Conservation (phyloP, 2,888 invertebrate genomes). For the Cantharis flavilabris region DNA sequence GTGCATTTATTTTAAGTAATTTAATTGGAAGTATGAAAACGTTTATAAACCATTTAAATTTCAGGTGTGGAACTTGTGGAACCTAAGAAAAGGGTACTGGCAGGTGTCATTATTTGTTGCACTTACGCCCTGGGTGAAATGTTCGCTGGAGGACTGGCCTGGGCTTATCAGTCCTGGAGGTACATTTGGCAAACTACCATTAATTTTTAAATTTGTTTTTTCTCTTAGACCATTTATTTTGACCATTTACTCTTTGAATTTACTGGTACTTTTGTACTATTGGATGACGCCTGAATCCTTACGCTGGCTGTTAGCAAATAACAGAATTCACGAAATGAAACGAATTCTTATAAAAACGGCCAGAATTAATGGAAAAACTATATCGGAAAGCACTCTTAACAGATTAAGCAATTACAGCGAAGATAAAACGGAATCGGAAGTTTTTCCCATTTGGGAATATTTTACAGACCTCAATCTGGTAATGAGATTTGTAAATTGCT, state of each 20-base stretch:
- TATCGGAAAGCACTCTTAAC: conserved; percentile 46
- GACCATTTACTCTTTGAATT: neutral
- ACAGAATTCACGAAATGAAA: conserved; percentile 55
- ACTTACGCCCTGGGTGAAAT: conserved; percentile 75
- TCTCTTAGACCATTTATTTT: neutral
- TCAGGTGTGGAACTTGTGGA: conserved; percentile 77
- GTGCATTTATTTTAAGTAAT: neutral
- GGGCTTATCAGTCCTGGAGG: conserved; percentile 71
- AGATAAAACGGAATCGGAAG: neutral
- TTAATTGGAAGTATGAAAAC: neutral
- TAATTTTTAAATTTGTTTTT: neutral
- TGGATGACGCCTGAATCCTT: conserved; percentile 74
- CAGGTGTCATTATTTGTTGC: conserved; percentile 72
- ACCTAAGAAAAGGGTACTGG: conserved; percentile 71
- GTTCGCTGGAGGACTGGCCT: conserved; percentile 68
- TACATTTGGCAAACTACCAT: neutral
- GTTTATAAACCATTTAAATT: neutral
- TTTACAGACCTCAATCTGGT: conserved; percentile 50
- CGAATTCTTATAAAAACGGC: conserved; percentile 65
- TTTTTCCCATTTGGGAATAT: neutral
- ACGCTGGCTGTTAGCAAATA: conserved; percentile 74
- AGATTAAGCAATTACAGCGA: conserved; percentile 37
- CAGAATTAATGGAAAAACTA: conserved; percentile 59
- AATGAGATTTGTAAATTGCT: conserved; percentile 65
- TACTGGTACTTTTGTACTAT: conserved; percentile 64